Conservation (phyloP, 2,888 invertebrate species). For the Geotrupes spiniger region DNA sequence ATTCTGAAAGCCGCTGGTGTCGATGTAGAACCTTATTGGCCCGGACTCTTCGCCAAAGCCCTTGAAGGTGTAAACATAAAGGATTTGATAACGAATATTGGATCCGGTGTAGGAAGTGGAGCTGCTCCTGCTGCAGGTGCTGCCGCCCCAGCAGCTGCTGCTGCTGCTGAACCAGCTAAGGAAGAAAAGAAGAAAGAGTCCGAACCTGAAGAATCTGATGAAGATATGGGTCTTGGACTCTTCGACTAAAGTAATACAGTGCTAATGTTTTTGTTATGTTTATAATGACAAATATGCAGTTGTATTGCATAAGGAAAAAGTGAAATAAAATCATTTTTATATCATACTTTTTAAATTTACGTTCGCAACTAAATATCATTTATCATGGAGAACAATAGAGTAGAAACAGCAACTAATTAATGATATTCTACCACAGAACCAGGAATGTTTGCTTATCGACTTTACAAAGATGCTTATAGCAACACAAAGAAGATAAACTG, state of each 20-base stretch:
- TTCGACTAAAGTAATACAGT: conserved; percentile 56
- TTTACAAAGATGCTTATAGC: no score
- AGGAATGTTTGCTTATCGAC: no score
- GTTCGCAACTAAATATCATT: no score
- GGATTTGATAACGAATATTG: conserved; percentile 89
- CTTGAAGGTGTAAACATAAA: conserved; percentile 92
- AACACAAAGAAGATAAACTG: no score
- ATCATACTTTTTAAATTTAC: no score
- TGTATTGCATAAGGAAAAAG: no score
- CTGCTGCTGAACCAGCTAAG: conserved; percentile 59
- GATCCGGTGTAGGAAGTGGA: conserved; percentile 83
- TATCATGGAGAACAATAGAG: no score
- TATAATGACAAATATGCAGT: no score
- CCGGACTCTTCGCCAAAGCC: conserved; percentile 95
- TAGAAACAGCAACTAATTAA: no score
- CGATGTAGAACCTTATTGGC: conserved; percentile 98
- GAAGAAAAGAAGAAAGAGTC: conserved; percentile 79
- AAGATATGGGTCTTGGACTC: conserved; percentile 92
- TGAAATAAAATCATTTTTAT: no score
- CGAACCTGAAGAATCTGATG: conserved; percentile 78
- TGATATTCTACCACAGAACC: no score
- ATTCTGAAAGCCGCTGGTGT: conserved; percentile 96
- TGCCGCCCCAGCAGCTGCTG: conserved; percentile 65
- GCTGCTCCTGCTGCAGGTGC: conserved; percentile 62
- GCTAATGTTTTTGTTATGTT: background rate